phyloP scores from a whole-genome alignment of 92 coral and sea anemone species.

The Montipora capitata region DNA sequence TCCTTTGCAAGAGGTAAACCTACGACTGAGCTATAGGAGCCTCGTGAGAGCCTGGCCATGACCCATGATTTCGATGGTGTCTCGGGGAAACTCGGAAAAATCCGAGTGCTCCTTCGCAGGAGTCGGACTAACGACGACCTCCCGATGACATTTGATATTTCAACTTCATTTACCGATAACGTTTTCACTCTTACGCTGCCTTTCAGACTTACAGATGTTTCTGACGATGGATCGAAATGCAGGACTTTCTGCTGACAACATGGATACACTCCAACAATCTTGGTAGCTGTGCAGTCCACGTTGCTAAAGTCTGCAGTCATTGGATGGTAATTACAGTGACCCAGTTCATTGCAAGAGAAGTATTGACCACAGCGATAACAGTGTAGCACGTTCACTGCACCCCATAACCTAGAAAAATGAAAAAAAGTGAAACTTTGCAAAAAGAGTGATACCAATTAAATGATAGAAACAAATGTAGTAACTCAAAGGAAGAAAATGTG shows the following conservation, averaged over 20 bases:
- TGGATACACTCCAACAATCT: slow-evolving; percentile 87
- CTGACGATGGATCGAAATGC: slow-evolving; percentile 88
- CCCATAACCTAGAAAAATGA: slow-evolving; percentile 82
- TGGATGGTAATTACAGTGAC: slow-evolving; percentile 94
- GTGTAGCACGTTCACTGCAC: slow-evolving; percentile 83
- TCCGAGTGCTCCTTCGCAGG: too few species aligned
- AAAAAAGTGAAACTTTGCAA: neutral
- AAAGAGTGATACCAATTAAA: too few species aligned
- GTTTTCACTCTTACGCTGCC: neutral
- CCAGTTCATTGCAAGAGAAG: slow-evolving; percentile 89
- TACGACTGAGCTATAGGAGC: too few species aligned
- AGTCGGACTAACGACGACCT: too few species aligned
- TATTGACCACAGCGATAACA: slow-evolving; percentile 90
- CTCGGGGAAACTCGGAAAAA: too few species aligned
- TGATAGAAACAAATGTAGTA: too few species aligned
- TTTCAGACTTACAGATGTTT: slow-evolving; percentile 73
- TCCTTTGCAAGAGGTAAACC: too few species aligned
- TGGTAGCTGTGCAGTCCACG: slow-evolving; percentile 41
- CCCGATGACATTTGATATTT: too few species aligned
- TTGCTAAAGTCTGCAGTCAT: slow-evolving; percentile 72
- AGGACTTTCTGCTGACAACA: slow-evolving; percentile 96
- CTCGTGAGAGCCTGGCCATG: too few species aligned
- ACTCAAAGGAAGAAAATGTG: too few species aligned
- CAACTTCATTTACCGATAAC: too few species aligned
- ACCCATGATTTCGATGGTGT: too few species aligned